These are phyloP conservation scores for Eupeodes latifasciatus DNA, from an alignment of 2,888 invertebrate species.

Conservation along the genomic window DNA sequence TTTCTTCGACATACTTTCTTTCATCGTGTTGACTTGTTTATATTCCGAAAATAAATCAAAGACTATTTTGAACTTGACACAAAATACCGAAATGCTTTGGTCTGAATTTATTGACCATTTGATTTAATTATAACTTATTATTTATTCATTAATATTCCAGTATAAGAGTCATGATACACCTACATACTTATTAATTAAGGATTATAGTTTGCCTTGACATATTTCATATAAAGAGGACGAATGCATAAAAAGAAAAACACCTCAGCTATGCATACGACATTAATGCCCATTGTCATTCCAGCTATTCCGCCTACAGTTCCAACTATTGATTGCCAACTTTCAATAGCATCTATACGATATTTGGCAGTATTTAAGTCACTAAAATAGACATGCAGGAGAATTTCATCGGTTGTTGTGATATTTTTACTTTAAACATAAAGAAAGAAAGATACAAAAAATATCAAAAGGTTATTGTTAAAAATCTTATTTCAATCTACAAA, in stretches of 20 bases:
- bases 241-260: slow-evolving; percentile 84
- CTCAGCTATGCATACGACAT: slow-evolving; percentile 88
- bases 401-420: slow-evolving; percentile 84
- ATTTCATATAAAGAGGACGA: slow-evolving; percentile 79
- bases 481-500: no score
- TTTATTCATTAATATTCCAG: slow-evolving; percentile 54
- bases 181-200: slow-evolving; percentile 50
- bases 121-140: slow-evolving; percentile 27
- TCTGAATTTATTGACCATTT: slow-evolving; percentile 18
- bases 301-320: slow-evolving; percentile 89
- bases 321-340: slow-evolving; percentile 88
- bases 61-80: slow-evolving; percentile 34
- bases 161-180: slow-evolving; percentile 9
- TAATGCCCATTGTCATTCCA: slow-evolving; percentile 89
- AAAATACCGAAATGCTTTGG: neutral
- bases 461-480: neutral
- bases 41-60: slow-evolving; percentile 17
- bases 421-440: slow-evolving; percentile 70
- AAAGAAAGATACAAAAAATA: neutral
- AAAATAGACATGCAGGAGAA: slow-evolving; percentile 88
- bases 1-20: slow-evolving; percentile 43
- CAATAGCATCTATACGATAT: slow-evolving; percentile 87
- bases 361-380: slow-evolving; percentile 87
- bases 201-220: slow-evolving; percentile 43
- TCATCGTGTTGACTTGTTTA: neutral